Evolutionary conservation across 2,113 vertebrate genomes (phyloP).

Genomic region (Rhadina sibilatrix): DNA sequence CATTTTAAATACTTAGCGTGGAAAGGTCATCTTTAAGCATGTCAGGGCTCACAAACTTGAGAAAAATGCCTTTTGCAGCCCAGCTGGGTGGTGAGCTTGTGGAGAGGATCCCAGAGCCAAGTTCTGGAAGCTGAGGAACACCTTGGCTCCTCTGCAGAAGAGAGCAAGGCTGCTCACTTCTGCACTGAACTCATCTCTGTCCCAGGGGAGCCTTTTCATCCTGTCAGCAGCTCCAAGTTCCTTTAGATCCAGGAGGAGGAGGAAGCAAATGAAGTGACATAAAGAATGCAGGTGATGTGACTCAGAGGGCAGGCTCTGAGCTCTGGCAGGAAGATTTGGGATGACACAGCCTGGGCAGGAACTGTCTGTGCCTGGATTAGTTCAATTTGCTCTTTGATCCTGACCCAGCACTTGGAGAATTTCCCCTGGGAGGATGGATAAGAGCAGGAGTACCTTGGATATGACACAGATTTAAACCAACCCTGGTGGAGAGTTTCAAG

Average conservation of each 20-base stretch:
- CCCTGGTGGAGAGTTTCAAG: background rate
- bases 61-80: background rate
- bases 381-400: background rate
- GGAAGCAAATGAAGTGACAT: background rate
- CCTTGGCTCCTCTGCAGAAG: background rate
- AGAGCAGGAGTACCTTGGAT: background rate
- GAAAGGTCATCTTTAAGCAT: background rate
- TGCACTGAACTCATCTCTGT: background rate
- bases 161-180: background rate
- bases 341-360: background rate
- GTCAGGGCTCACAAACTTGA: background rate
- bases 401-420: background rate
- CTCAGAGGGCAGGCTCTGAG: background rate
- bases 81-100: background rate
- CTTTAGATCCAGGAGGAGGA: background rate
- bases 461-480: background rate
- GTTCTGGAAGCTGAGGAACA: background rate
- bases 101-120: background rate
- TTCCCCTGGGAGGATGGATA: background rate
- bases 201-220: background rate
- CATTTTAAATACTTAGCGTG: background rate
- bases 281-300: background rate
- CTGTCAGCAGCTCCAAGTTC: background rate
- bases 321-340: background rate
- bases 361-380: background rate